Base-by-base conservation (phyloP, 2,113 vertebrate genomes). In the Peromyscus maniculatus region DNA sequence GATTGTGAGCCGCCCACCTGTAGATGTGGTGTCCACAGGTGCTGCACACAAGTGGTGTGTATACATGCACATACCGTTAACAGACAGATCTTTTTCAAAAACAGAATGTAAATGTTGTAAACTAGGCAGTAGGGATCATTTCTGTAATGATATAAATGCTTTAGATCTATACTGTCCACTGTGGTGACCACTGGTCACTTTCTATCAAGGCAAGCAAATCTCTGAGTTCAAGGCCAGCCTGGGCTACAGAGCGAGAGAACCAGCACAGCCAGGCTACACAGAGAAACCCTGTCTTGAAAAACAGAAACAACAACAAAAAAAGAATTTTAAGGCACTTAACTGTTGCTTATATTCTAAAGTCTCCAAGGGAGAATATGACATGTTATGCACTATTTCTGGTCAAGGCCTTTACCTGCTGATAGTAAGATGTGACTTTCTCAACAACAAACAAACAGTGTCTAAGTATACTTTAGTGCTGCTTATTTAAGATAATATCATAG, bases 401-500 rank as follows among this genome's bases (percentile, higher is more conserved):
- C 95, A 98, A 96, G 89, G 74, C 98, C 97, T 97, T 99, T 98
- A 98, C 93, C 86, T 97, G 91, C 49, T 98, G 96, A 96, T 98
- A 97, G 97, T 98, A 98, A 97, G 97, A 97, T 95, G 94, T 83
- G 82, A 87, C 87, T 96, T 97, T 97, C 93, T 96, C 98, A 98
- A 98, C 96, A 98, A 98, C 55, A 13, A 84, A 94, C 97, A 13
- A 84, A 94, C 97, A 17, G 12, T 91, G 12, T 80, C 93, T 83
- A 21, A 83, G 97, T 98, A 97, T 96, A 55, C 66, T 90, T 97
- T 96, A 89, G 75, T 94, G 46, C 97, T 97, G 59, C 97, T 97
- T 96, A 98, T 97, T 98, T 98, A 98, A 97, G 97, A 98, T 98
- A 98, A 91, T 97, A 93, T 98, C 96, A 98, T 97, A 97, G 96